phyloP scores from a whole-genome alignment of 2,797 vertebrate species.

The Catamblyrhynchus diadema region DNA sequence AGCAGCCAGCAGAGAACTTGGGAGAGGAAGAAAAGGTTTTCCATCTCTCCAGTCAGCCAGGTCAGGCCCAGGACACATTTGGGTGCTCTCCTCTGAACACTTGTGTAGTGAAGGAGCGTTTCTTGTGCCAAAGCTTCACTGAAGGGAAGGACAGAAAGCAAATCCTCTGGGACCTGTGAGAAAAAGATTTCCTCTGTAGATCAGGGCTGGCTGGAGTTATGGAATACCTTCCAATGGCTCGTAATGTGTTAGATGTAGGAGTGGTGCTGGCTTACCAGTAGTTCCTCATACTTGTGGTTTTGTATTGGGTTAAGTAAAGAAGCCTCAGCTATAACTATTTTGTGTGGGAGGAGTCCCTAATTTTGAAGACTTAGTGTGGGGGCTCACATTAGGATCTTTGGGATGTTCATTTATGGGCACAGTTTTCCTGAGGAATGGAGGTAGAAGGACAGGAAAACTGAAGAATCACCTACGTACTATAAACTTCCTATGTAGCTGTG shows the following conservation, averaged over 20 bases:
- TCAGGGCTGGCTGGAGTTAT: not conserved
- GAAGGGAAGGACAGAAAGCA: not conserved
- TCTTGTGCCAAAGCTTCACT: not conserved
- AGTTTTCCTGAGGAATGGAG: not conserved
- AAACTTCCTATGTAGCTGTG: not conserved
- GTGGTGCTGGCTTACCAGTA: not conserved
- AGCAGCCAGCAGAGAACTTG: not conserved
- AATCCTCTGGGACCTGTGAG: not conserved
- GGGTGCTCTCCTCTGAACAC: not conserved
- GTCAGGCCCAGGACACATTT: fast-evolving
- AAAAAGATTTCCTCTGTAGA: not conserved
- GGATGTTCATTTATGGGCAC: not conserved
- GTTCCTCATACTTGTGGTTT: not conserved
- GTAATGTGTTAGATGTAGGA: not conserved
- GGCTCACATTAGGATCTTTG: fast-evolving
- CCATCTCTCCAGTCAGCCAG: not conserved
- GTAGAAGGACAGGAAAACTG: not conserved
- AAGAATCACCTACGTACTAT: not conserved
- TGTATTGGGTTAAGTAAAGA: not conserved
- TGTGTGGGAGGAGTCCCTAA: not conserved
- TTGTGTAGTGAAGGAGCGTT: not conserved
- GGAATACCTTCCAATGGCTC: not conserved
- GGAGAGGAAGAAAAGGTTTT: not conserved
- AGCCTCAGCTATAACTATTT: not conserved
- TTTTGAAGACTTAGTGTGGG: not conserved